Evolutionary conservation across 2,888 invertebrate genomes (phyloP).

Genomic region (Pristionchus mayeri): DNA sequence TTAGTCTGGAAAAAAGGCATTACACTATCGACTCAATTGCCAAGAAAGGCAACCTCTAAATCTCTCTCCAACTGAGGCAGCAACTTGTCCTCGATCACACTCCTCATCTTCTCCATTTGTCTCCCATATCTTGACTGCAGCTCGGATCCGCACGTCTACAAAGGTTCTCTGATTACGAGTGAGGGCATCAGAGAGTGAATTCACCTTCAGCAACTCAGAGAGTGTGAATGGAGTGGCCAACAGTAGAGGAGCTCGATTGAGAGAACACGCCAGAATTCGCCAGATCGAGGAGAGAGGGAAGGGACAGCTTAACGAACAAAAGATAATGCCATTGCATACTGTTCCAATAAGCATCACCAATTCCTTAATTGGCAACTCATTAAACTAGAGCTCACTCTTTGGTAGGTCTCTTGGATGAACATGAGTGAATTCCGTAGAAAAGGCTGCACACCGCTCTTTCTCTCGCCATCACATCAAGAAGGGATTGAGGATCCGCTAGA

Average conservation of each 20-base stretch:
- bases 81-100: not conserved
- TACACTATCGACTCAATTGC: not conserved
- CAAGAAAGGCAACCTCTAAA: not conserved
- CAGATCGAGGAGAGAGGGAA: slow-evolving; percentile 8
- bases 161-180: not conserved
- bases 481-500: not conserved
- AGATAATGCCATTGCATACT: not conserved
- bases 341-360: not conserved
- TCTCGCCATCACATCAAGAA: not conserved
- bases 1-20: not conserved
- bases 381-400: not conserved
- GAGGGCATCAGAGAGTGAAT: not conserved
- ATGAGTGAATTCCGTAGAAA: slow-evolving; percentile 27
- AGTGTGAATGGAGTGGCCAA: slow-evolving; percentile 33
- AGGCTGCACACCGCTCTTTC: slow-evolving; percentile 13
- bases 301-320: not conserved
- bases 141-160: not conserved
- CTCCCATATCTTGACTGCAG: slow-evolving; percentile 36
- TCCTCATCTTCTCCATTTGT: slow-evolving; percentile 24
- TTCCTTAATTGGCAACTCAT: not conserved
- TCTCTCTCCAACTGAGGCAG: slow-evolving; percentile 21
- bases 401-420: not conserved
- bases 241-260: slow-evolving; percentile 1
- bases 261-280: not conserved
- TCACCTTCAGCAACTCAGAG: slow-evolving; percentile 14